Percentiles rank a stretch among this genome's conserved stretches.
These are phyloP conservation scores for Dioctria linearis DNA, from an alignment of 2,888 invertebrate species.

Conservation along the genomic window DNA sequence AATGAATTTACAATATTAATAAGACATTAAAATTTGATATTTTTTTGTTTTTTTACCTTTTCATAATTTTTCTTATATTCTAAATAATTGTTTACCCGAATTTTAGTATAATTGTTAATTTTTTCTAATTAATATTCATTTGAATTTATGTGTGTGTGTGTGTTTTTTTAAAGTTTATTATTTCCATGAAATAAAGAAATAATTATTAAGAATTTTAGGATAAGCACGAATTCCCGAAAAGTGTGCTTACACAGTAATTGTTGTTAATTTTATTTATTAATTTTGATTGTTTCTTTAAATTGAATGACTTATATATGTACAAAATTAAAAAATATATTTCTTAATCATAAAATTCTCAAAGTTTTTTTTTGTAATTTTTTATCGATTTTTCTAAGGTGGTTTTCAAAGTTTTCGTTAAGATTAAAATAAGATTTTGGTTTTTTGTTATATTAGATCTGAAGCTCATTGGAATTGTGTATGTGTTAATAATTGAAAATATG, in stretches of 20 bases:
- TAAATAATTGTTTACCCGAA: not conserved
- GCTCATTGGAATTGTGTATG: constrained; percentile 27
- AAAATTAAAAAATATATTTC: constrained; percentile 45
- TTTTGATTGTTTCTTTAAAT: constrained; percentile 47
- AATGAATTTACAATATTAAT: not conserved
- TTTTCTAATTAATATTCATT: not conserved
- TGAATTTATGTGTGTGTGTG: too few species aligned
- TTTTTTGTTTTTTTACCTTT: not conserved
- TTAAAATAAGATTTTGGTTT: constrained; percentile 31
- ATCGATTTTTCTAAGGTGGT: constrained; percentile 38
- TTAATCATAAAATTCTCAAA: constrained; percentile 24
- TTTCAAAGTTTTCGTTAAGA: constrained; percentile 43
- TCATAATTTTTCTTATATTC: too few species aligned
- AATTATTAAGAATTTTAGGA: constrained; percentile 26
- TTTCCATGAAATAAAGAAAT: constrained; percentile 1
- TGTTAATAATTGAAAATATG: constrained; percentile 33
- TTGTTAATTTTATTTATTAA: constrained; percentile 21
- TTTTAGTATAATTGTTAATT: constrained; percentile 24
- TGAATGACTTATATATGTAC: constrained; percentile 14
- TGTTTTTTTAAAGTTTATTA: too few species aligned
- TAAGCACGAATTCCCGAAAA: constrained; percentile 43
- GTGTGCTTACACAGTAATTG: constrained; percentile 30
- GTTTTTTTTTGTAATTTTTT: constrained; percentile 24
- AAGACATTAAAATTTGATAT: not conserved
- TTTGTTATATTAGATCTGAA: constrained; percentile 19